A percentile compares a stretch with the other conserved stretches of the same genome.
Conservation (phyloP, 2,888 invertebrate genomes). For the Hydrotaea cyrtoneurina region DNA sequence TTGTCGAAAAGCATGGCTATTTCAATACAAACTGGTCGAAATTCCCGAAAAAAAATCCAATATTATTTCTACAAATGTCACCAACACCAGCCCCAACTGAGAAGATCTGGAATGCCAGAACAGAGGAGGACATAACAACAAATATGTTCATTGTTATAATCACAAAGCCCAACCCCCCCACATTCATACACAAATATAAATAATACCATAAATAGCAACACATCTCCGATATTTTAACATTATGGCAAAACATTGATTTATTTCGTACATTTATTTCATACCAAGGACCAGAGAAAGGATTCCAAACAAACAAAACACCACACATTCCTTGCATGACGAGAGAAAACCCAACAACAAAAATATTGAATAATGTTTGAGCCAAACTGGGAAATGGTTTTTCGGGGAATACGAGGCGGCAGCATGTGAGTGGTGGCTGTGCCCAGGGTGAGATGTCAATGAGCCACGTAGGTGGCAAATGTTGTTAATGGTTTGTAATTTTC, state of each 20-base stretch:
- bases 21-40: too few relatives aligned
- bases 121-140: not conserved
- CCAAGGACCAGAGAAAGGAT: constrained; percentile 14
- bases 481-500: constrained; percentile 64
- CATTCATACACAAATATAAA: not conserved
- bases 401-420: not conserved
- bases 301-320: not conserved
- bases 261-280: constrained; percentile 63
- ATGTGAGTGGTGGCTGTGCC: not conserved
- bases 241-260: constrained; percentile 65
- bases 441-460: constrained; percentile 48
- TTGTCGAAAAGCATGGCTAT: too few relatives aligned
- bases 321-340: constrained; percentile 17
- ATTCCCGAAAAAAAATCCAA: too few relatives aligned
- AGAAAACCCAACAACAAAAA: not conserved
- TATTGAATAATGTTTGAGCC: constrained; percentile 3
- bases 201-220: constrained; percentile 42
- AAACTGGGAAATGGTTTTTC: not conserved
- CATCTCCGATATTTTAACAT: constrained; percentile 57
- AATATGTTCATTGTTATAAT: constrained; percentile 47
- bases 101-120: not conserved
- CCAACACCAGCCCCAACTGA: not conserved
- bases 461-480: constrained; percentile 63
- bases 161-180: constrained; percentile 26
- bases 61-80: too few relatives aligned